Evolutionary conservation across 1,140 invertebrate genomes (phyloP), one percentile per base, ranked within the genome.

Genomic region (Zaprionus lachaisei): DNA sequence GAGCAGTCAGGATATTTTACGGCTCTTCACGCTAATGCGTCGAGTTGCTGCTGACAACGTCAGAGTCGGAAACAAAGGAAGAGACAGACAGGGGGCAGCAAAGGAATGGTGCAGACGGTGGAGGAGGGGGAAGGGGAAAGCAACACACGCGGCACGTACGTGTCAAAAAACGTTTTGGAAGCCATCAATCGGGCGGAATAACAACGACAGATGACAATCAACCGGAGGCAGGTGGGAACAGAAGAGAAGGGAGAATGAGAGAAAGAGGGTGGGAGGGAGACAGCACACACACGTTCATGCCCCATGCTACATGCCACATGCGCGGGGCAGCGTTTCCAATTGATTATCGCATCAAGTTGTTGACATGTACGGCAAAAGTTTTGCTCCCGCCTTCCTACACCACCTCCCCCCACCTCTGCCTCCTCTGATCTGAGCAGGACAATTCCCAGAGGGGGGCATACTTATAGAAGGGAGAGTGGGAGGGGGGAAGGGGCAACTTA

Each of bases 101-200:
- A 17, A 20, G n/a, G 41, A 15, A 47, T 17, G 6, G 14, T 4
- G 5, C 12, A 38, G 37, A 14, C 20, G 11, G 2, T 3, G 34
- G 34, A 37, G 28, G 28, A 34, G 31, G 9, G 31, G 28, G 28
- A 31, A 34, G 9, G 9, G 31, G 0, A 34, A 34, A 9, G 41
- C 41, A 47, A 34, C 60, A 72, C 56, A 65, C 44, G 63, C 69
- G 38, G 67, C 65, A 78, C 78, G 77, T 77, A 70, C 74, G 64
- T 80, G 80, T 73, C 69, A 73, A 71, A 73, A 82, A 77, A 37
- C 77, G 60, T 72, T 82, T 72, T 77, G 73, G 66, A 70, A 67
- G 67, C 73, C 73, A 82, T 82, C 78, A 82, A 82, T 82, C 79
- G 74, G 66, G 20, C 34, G 78, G 49, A 38, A 71, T 28, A 74